phyloP scores from a whole-genome alignment of 1,140 invertebrate species.

The Lamellibrachia luymesi region DNA sequence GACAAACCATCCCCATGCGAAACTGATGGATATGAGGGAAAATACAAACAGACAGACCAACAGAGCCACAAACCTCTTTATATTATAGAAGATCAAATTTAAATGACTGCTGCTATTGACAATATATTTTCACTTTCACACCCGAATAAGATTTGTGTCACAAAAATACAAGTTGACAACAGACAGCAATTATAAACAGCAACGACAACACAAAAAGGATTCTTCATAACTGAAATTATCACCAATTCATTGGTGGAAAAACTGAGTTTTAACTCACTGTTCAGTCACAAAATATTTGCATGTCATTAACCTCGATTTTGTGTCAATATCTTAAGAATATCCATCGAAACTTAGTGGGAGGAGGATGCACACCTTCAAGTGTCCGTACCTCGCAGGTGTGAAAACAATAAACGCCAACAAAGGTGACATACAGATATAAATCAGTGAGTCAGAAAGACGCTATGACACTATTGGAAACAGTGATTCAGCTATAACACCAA shows the following conservation, averaged over 20 bases:
- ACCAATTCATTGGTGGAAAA: not conserved
- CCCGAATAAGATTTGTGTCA: not conserved
- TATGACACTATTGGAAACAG: not conserved
- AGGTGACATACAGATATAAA: not conserved
- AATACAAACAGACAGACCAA: too few relatives aligned
- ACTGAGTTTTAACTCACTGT: too few relatives aligned
- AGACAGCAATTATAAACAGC: not conserved
- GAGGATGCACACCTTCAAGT: not conserved
- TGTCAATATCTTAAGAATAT: not conserved
- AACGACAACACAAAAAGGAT: not conserved
- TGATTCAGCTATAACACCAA: not conserved
- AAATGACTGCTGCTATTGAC: not conserved
- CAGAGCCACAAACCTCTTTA: too few relatives aligned
- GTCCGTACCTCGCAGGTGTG: not conserved
- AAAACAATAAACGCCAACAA: not conserved
- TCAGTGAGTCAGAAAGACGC: not conserved
- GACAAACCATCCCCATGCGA: too few relatives aligned
- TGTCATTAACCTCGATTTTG: not conserved
- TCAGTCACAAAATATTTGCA: not conserved
- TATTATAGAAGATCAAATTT: not conserved
- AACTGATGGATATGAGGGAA: too few relatives aligned
- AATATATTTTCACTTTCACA: not conserved
- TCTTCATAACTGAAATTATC: not conserved
- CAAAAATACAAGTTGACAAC: not conserved
- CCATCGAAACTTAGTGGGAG: not conserved